Evolutionary conservation across 2,113 vertebrate species (phyloP), one percentile per base, ranked within the genome.

Genomic region (Tauraco erythrolophus): DNA sequence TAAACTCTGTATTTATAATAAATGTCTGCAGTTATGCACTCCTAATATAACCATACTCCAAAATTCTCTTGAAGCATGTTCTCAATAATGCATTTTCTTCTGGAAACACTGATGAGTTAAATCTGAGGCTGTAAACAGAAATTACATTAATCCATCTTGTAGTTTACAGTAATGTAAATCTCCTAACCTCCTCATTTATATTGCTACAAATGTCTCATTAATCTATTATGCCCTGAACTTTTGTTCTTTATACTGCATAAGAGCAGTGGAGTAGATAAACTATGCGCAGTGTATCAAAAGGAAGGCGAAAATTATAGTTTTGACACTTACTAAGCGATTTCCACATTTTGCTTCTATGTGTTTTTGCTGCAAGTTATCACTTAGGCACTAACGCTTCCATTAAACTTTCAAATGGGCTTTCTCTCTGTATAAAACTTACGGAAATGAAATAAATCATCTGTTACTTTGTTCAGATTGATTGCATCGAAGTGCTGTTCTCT

Each of bases 141-240:
- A 97, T 97, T 97, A 96, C 87, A 94, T 95, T 97, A 97, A 97
- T 97, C 93, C 92, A 94, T 98, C 94, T 96, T 98, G 70, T 92
- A 88, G n/a, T n/a, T 93, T 89, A 89, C 77, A 82, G 85, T 83
- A 95, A 96, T 66, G 88, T 95, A 97, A 90, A 95, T 93, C 88
- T 95, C 25, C 68, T 95, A 93, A 91, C 92, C 62, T 88, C 61
- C 92, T 97, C 62, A 68, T 97, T 98, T 97, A 92, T 97, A 89
- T 66, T 84, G 74, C 89, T 91, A 80, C 78, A 83, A 87, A 91
- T 78, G 61, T 92, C 54, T 88, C 95, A 97, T 97, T 97, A 93
- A 96, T 95, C 92, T 95, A 76, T 87, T 92, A 70, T 10, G 23
- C 77, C 75, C 50, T 95, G 75, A 94, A 97, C 65, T 92, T 92